A percentile compares a stretch with the other conserved stretches of the same genome.
Conservation (phyloP, 2,888 invertebrate species). For the Rambutsinella grinnellia region DNA sequence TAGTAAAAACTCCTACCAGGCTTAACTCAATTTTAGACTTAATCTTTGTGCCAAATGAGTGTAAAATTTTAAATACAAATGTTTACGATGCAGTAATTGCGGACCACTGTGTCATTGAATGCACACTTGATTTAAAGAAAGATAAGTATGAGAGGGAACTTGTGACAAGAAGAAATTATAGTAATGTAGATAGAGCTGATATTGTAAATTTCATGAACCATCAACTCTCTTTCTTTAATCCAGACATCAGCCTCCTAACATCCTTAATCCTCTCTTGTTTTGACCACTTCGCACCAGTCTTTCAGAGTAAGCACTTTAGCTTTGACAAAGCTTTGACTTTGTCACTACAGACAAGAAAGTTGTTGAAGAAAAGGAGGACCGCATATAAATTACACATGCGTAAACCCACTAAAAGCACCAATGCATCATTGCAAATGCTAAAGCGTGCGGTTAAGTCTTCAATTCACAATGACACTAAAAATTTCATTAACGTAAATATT, state of each 20-base stretch:
- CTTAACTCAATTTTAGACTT: no score
- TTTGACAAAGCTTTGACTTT: background rate
- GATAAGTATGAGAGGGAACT: background rate
- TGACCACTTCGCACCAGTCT: no score
- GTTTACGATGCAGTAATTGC: background rate
- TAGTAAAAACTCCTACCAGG: conserved; percentile 6
- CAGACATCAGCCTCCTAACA: background rate
- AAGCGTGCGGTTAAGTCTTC: no score
- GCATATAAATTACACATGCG: no score
- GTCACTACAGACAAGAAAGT: background rate
- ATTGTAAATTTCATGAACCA: no score
- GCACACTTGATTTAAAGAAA: background rate
- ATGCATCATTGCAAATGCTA: no score
- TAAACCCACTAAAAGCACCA: no score
- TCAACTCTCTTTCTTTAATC: no score
- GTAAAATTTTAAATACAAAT: background rate
- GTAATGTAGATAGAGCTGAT: no score
- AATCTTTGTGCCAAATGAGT: background rate
- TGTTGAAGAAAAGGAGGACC: no score
- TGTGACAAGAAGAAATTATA: no score
- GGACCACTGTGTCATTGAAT: background rate
- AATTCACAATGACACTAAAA: no score
- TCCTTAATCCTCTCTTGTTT: background rate
- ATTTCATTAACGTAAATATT: background rate
- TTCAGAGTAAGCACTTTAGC: background rate